Evolutionary conservation across 2,888 invertebrate genomes (phyloP), one percentile per base, ranked within the genome.

Genomic region (Pollenia amentaria): DNA sequence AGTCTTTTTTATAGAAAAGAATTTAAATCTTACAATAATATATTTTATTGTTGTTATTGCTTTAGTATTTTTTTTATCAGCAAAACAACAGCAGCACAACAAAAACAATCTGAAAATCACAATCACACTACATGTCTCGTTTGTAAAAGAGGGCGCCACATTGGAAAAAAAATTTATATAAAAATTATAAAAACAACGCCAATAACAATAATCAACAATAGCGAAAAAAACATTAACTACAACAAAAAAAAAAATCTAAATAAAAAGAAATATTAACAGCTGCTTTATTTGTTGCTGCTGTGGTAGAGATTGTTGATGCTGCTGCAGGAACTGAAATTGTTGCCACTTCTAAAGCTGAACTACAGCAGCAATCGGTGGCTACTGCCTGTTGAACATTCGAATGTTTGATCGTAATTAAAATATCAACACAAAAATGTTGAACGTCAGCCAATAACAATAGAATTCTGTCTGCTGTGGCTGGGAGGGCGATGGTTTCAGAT

Each of bases 371-470:
- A 40, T 51, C 2, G 18, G 21, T 51, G 10, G 38, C 38, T 29
- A 42, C 38, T 42, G 70, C 60, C 21, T 38, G 16, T 64, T 82
- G 62, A 73, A 80, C 73, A 55, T 62, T 72, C 87, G 77, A 78
- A 87, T 77, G 55, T 62, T 72, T 87, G 77, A 78, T 85, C 65
- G 88, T 85, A 88, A 90, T 89, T 89, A 89, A 89, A 88, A 88
- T 88, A 85, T 88, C 89, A 89, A 84, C 67, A 84, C 70, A 77
- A 77, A 80, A 89, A 64, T 85, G 78, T 87, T 89, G 85, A 81
- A 78, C 89, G 89, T 89, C 90, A 90, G 90, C 91, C 90, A 91
- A 89, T 89, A 87, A 80, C 88, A 84, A 86, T 46, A 87, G 82
- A 81, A 72, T 67, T 79, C 60, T 29, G 65, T 44, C 48, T 78